A percentile compares a stretch with the other conserved stretches of the same genome.
Conservation (phyloP, 2,113 vertebrate genomes). For the Glareola pratincola region DNA sequence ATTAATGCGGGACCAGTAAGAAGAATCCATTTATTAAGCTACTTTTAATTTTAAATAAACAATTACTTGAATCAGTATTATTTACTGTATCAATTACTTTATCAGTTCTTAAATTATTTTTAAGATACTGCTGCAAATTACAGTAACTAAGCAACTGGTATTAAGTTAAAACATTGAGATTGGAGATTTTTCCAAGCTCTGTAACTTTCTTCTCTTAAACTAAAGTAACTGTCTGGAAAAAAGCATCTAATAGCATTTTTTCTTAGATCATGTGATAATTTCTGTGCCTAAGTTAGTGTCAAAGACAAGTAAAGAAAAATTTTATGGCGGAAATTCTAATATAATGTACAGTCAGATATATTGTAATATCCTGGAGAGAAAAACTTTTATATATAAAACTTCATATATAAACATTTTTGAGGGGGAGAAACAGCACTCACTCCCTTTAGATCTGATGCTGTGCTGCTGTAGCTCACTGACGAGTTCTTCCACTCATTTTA, state of each 20-base stretch:
- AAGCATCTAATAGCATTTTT: neutral
- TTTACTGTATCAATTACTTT: neutral
- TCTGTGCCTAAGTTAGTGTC: neutral
- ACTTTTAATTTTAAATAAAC: slow-evolving; percentile 2
- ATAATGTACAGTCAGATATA: neutral
- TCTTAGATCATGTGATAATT: neutral
- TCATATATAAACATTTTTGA: neutral
- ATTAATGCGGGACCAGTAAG: neutral
- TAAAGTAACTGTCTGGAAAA: neutral
- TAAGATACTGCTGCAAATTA: neutral
- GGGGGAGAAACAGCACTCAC: neutral
- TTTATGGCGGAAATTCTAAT: neutral
- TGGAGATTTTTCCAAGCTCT: neutral
- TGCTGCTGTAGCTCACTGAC: neutral
- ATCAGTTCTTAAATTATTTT: neutral
- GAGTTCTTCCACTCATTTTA: neutral
- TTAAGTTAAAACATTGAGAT: neutral
- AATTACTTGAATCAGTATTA: neutral
- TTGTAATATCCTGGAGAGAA: neutral
- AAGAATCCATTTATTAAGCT: neutral
- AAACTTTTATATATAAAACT: neutral
- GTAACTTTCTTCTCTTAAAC: neutral
- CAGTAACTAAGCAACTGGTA: neutral
- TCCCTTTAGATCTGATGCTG: neutral
- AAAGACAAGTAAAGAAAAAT: neutral